A percentile compares a stretch with the other conserved stretches of the same genome.
Conservation (phyloP, 2,888 invertebrate genomes). For the Philonicus albiceps region DNA sequence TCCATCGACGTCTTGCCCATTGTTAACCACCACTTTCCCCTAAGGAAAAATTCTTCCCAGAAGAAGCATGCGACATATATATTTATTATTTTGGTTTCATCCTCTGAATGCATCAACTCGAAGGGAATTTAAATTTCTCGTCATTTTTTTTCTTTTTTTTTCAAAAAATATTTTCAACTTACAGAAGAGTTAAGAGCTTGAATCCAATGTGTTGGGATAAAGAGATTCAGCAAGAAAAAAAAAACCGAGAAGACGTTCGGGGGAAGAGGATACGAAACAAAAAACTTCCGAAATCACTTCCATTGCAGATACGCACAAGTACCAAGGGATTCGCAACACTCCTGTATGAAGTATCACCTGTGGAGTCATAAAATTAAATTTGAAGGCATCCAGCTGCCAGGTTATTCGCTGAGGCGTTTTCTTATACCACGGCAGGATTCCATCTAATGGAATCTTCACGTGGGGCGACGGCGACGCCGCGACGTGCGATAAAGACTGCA, state of each 20-base stretch:
- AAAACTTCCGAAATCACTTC: background rate
- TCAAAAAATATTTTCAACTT: background rate
- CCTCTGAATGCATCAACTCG: background rate
- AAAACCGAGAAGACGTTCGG: too few relatives aligned
- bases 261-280: background rate
- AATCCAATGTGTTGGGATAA: background rate
- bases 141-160: too few relatives aligned
- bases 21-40: background rate
- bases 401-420: background rate
- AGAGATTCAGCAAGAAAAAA: background rate
- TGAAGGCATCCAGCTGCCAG: constrained; percentile 1
- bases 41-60: background rate
- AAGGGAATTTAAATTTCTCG: background rate
- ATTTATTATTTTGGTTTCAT: constrained; percentile 14
- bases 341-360: constrained; percentile 12
- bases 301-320: background rate
- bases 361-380: constrained; percentile 30
- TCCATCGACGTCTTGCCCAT: background rate
- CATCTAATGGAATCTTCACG: background rate
- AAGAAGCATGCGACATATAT: background rate
- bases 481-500: background rate
- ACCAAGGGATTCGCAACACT: background rate
- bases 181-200: background rate
- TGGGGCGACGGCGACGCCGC: background rate
- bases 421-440: background rate